Evolutionary conservation across 1,140 invertebrate species (phyloP).

Genomic region (Zaprionus nigranus): DNA sequence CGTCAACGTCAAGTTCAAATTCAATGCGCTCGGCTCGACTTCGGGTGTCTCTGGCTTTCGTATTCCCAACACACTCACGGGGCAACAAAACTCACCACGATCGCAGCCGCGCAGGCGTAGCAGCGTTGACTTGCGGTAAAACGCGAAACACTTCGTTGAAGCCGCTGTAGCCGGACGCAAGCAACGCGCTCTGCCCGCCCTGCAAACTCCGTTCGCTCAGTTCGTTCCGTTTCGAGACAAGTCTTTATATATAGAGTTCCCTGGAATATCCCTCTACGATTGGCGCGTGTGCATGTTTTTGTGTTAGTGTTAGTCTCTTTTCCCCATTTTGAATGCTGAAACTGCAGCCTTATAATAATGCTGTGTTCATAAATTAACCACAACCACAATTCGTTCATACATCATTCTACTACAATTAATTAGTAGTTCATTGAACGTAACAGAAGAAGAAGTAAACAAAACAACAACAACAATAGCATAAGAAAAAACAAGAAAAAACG

Average conservation of each 20-base stretch:
- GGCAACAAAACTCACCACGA: conserved; percentile 51
- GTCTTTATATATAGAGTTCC: background rate
- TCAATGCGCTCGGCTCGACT: conserved; percentile 27
- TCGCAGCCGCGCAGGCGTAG: conserved; percentile 30
- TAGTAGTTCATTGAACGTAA: conserved; percentile 1
- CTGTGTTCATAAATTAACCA: conserved; percentile 39
- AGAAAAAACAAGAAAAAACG: conserved; percentile 10
- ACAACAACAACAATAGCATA: conserved; percentile 1
- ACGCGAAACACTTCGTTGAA: conserved; percentile 73
- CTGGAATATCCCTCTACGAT: conserved; percentile 7
- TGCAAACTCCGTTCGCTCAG: background rate
- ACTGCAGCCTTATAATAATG: conserved; percentile 36
- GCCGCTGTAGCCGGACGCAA: conserved; percentile 77
- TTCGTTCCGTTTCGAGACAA: conserved; percentile 3
- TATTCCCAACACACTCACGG: conserved; percentile 28
- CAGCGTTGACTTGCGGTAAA: conserved; percentile 27
- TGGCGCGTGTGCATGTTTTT: conserved; percentile 18
- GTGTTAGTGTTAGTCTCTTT: conserved; percentile 25
- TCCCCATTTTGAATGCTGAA: conserved; percentile 26
- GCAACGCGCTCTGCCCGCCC: conserved; percentile 57
- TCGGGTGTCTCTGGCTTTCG: conserved; percentile 22
- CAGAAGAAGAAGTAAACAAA: conserved; percentile 1
- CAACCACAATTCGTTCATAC: conserved; percentile 4
- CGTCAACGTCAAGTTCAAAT: conserved; percentile 58
- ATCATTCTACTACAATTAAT: conserved; percentile 17